phyloP scores from a whole-genome alignment of 2,797 vertebrate species.

The Oryzias sinensis region DNA sequence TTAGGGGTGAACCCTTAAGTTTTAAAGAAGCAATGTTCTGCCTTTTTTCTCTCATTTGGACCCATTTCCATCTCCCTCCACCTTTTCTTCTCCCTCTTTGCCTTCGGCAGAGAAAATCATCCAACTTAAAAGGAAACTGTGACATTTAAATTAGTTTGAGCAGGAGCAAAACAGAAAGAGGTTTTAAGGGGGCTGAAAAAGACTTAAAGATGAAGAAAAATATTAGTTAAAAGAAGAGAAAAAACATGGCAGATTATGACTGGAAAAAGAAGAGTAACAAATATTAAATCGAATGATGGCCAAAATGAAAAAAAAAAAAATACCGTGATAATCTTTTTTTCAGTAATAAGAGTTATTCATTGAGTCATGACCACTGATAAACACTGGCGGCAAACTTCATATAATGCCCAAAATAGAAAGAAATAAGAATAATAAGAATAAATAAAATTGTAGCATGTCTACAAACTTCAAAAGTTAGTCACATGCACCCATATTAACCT shows the following conservation, averaged over 20 bases:
- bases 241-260: constrained; percentile 1
- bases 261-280: constrained; percentile 8
- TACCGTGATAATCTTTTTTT: not conserved
- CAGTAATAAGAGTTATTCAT: too few relatives aligned
- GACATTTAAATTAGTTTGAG: constrained; percentile 48
- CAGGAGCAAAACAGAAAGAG: constrained; percentile 18
- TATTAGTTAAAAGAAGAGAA: constrained; percentile 8
- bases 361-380: too few relatives aligned
- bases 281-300: not conserved
- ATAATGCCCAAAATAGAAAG: not conserved
- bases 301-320: not conserved
- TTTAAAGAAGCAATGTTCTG: constrained; percentile 37
- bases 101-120: constrained; percentile 45
- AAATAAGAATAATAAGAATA: too few relatives aligned
- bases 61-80: constrained; percentile 11
- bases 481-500: too few relatives aligned
- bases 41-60: constrained; percentile 23
- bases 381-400: not conserved
- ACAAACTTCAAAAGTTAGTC: not conserved
- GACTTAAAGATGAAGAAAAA: constrained; percentile 3
- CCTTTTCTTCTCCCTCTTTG: constrained; percentile 15
- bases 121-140: constrained; percentile 54
- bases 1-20: constrained; percentile 48
- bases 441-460: not conserved
- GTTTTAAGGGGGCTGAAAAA: constrained; percentile 8